A percentile compares a stretch with the other conserved stretches of the same genome.
phyloP scores from a whole-genome alignment of 2,888 invertebrate species.

The Xanthorhoe designata region DNA sequence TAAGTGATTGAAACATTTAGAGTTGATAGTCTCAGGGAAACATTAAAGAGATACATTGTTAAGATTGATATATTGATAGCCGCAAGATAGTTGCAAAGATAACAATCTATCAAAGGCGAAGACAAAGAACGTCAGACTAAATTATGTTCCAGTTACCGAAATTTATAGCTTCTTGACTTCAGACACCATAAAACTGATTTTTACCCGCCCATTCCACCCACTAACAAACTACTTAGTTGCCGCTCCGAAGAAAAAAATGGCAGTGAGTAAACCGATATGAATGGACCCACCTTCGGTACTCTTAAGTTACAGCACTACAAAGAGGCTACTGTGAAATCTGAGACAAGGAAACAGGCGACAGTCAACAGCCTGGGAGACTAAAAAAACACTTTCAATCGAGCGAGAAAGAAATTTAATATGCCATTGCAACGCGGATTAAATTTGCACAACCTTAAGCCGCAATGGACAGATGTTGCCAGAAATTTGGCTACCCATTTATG shows the following conservation, averaged over 20 bases:
- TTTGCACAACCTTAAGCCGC: constrained; percentile 77
- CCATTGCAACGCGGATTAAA: constrained; percentile 77
- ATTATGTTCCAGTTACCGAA: constrained; percentile 45
- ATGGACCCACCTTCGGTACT: constrained; percentile 61
- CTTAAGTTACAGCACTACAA: constrained; percentile 71
- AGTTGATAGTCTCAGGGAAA: constrained; percentile 15
- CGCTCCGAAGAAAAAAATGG: constrained; percentile 54
- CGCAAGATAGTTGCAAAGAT: constrained; percentile 38
- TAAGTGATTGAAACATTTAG: constrained; percentile 12
- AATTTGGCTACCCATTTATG: constrained; percentile 69
- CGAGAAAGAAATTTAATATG: constrained; percentile 81
- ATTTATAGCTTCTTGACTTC: constrained; percentile 52
- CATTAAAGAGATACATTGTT: constrained; percentile 25
- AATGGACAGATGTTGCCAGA: constrained; percentile 79
- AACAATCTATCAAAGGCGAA: constrained; percentile 37
- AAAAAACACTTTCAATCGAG: constrained; percentile 78
- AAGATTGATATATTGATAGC: constrained; percentile 34
- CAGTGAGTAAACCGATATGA: constrained; percentile 67
- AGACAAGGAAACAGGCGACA: constrained; percentile 81
- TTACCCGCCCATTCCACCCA: constrained; percentile 72
- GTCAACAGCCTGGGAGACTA: constrained; percentile 70
- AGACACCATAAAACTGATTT: constrained; percentile 63
- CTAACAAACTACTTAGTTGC: constrained; percentile 62
- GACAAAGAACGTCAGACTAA: constrained; percentile 43
- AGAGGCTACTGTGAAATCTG: constrained; percentile 82